Conservation (phyloP, 2,888 invertebrate genomes). For the Mystacides longicornis region DNA sequence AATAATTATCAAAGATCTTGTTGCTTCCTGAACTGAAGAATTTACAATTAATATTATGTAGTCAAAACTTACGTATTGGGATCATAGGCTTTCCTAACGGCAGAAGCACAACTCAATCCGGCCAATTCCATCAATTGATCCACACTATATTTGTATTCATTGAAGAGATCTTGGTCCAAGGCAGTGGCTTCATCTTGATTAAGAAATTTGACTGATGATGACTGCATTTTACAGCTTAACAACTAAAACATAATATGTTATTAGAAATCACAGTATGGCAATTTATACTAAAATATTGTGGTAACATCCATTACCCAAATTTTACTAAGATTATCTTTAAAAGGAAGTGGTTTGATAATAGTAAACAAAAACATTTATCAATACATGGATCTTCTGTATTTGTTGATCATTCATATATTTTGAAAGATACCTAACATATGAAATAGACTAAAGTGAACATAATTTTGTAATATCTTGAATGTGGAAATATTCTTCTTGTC, state of each 20-base stretch:
- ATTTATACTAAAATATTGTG: neutral
- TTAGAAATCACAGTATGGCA: neutral
- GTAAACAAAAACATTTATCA: too few species aligned
- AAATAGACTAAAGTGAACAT: too few species aligned
- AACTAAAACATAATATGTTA: neutral
- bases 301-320: conserved; percentile 5
- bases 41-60: neutral
- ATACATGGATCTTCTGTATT: too few species aligned
- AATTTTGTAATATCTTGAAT: too few species aligned
- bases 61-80: conserved; percentile 33
- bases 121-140: conserved; percentile 98
- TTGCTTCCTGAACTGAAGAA: too few species aligned
- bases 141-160: conserved; percentile 87
- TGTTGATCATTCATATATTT: too few species aligned
- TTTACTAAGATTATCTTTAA: too few species aligned
- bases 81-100: conserved; percentile 68
- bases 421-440: too few species aligned
- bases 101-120: conserved; percentile 90
- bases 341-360: too few species aligned
- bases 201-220: conserved; percentile 51
- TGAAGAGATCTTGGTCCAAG: conserved; percentile 86
- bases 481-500: too few species aligned
- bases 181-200: conserved; percentile 79
- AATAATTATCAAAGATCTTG: too few species aligned
- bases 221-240: neutral